These are phyloP conservation scores for Oncopeltus fasciatus DNA, from an alignment of 1,140 invertebrate species.

Conservation along the genomic window DNA sequence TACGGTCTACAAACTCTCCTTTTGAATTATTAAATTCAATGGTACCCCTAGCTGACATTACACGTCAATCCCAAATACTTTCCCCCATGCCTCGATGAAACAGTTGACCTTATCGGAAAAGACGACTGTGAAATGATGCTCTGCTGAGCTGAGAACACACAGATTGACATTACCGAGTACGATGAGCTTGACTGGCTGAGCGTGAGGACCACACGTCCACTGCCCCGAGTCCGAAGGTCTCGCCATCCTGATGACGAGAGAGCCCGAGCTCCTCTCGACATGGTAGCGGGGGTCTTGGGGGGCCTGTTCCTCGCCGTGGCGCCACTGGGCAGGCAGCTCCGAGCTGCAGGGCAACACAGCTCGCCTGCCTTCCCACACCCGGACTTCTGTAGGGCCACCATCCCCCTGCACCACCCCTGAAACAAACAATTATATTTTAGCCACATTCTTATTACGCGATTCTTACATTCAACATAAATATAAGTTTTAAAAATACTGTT, in stretches of 20 bases:
- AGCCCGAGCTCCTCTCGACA: slow-evolving; percentile 38
- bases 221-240: slow-evolving; percentile 50
- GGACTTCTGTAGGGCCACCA: slow-evolving; percentile 13
- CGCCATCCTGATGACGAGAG: slow-evolving; percentile 48
- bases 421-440: too few species aligned
- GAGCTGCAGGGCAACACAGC: slow-evolving; percentile 12
- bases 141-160: too few species aligned
- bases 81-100: too few species aligned
- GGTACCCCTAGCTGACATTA: too few species aligned
- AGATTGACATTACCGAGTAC: slow-evolving; percentile 43
- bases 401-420: slow-evolving; percentile 11
- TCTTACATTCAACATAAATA: too few species aligned
- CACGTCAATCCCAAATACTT: too few species aligned
- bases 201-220: slow-evolving; percentile 49
- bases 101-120: too few species aligned
- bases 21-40: too few species aligned
- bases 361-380: slow-evolving; percentile 17
- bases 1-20: too few species aligned
- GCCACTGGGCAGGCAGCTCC: slow-evolving; percentile 27
- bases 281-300: slow-evolving; percentile 36
- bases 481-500: too few species aligned
- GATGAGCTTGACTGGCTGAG: slow-evolving; percentile 44
- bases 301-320: slow-evolving; percentile 33
- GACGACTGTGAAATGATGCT: too few species aligned
- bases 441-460: too few species aligned